Base-by-base conservation (phyloP, 2,797 vertebrate species). In the Pangasius djambal region DNA sequence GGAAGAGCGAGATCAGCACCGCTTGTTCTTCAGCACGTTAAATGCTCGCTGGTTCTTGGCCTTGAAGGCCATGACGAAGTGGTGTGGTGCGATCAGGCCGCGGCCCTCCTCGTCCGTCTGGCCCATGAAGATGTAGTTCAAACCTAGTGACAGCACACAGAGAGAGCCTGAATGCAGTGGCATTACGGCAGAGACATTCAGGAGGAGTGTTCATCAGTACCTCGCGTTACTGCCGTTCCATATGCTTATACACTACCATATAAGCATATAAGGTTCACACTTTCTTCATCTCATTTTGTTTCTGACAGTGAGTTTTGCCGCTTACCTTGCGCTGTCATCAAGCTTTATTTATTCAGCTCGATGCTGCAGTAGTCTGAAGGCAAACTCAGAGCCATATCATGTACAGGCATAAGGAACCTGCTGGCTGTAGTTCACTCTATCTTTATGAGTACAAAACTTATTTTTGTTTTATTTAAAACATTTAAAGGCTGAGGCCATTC, bases 61-160 rank as follows among this genome's bases (percentile, higher is more conserved):
- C 95, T 99, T 99, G 92, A 98, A 99, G 88, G 96, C 96, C 97
- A 97, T 97, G 44, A 98, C 96, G 88, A 98, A 99, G 93, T 97
- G 98, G 88, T 97, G 97, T 0, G 99, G 99, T 88, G 97, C 95
- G 88, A 99, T 95, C 93, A 96, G 98, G 52, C 98, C 99, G 85
- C 95, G 95, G 6, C 98, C 98, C 0, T 99, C 98, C 67, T 98
- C 98, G 74, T 98, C 97, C 87, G 97, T 97, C 88, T 97, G 97
- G 88, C 99, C 99, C 99, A 99, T 99, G 94, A 99, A 97, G 94
- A 99, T 94, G 95, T 99, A 99, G 96, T 98, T 99, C 93, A 99
- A 95, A 94, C 99, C 99, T 99, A 93, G 89, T 91, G 94, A 94
- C 92, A 94, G 92, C 94, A 96, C 95, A 96, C 95, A 96, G n/a